These are phyloP conservation scores for Neolamprologus modestus DNA, from an alignment of 2,113 vertebrate species.

Conservation along the genomic window DNA sequence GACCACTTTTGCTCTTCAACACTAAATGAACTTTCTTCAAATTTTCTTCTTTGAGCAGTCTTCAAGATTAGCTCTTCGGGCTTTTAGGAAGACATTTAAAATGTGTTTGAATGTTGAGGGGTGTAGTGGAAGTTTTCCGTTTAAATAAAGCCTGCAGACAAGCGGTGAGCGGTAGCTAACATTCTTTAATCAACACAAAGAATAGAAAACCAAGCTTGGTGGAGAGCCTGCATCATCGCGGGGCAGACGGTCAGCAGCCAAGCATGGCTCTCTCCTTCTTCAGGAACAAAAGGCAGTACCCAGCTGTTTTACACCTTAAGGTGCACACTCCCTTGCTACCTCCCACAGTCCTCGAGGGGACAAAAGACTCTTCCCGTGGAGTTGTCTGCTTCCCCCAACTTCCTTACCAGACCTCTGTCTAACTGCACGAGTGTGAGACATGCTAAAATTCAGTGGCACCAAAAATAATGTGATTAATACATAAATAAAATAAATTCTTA, in stretches of 20 bases:
- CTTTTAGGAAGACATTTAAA: background rate
- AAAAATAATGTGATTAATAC: background rate
- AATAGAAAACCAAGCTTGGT: background rate
- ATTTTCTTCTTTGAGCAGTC: background rate
- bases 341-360: background rate
- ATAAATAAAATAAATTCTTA: background rate
- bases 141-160: background rate
- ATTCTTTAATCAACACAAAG: background rate
- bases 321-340: background rate
- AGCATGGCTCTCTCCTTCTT: background rate
- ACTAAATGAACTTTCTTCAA: background rate
- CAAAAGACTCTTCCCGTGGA: background rate
- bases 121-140: background rate
- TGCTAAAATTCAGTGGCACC: background rate
- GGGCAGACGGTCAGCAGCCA: background rate
- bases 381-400: background rate
- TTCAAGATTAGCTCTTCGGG: background rate
- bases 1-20: background rate
- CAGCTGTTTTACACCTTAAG: background rate
- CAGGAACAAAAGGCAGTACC: background rate
- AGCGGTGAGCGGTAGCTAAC: background rate
- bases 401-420: background rate
- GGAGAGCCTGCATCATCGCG: fast-evolving
- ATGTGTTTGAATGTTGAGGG: background rate
- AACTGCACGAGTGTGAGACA: background rate